Evolutionary conservation across 2,113 vertebrate species (phyloP).

Genomic region (Scortum barcoo): DNA sequence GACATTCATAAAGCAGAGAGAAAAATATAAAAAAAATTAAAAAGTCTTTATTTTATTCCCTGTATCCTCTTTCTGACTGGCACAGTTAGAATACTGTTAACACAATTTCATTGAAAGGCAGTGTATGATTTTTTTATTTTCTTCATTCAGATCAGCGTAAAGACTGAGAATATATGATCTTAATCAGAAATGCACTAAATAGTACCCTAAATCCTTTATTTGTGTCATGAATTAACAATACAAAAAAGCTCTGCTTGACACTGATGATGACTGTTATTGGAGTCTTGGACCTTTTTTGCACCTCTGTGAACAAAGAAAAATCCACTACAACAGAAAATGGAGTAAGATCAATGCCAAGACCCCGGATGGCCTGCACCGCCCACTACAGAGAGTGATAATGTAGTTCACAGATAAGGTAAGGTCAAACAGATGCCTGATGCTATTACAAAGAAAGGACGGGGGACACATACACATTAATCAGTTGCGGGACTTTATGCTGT

Average conservation of each 20-base stretch:
- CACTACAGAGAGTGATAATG: conserved; percentile 55
- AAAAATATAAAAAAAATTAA: neutral
- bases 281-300: conserved; percentile 32
- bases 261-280: conserved; percentile 6
- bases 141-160: neutral
- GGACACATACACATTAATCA: conserved; percentile 63
- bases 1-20: neutral
- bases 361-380: conserved; percentile 24
- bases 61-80: neutral
- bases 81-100: neutral
- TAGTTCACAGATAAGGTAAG: conserved; percentile 67
- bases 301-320: conserved; percentile 50
- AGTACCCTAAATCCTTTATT: neutral
- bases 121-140: neutral
- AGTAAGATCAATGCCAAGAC: conserved; percentile 55
- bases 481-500: conserved; percentile 49
- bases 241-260: conserved; percentile 23
- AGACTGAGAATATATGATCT: neutral
- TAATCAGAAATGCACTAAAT: conserved; percentile 4
- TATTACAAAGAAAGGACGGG: conserved; percentile 53
- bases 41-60: no score
- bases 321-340: conserved; percentile 52
- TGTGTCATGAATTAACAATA: neutral
- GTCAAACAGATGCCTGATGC: conserved; percentile 64
- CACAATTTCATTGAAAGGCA: neutral